Evolutionary conservation across 2,888 invertebrate genomes (phyloP).

Genomic region (Sinopyrophorus schimmeli): DNA sequence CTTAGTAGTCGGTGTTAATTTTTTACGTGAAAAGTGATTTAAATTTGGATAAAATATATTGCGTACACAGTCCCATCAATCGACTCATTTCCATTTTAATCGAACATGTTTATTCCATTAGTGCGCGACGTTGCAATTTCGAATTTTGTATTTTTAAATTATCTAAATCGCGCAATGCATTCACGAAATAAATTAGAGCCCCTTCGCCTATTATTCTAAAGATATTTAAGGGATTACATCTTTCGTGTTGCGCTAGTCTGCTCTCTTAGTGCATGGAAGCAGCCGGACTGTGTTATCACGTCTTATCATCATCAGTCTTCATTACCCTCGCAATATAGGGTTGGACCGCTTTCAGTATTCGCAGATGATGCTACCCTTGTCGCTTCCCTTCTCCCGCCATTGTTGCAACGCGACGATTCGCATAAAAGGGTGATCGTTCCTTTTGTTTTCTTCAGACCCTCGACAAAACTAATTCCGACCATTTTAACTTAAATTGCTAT

Average conservation of each 20-base stretch:
- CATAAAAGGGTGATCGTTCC: conserved; percentile 44
- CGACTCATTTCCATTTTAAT: conserved; percentile 23
- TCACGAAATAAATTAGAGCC: not conserved
- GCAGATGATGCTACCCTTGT: conserved; percentile 45
- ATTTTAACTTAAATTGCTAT: conserved; percentile 45
- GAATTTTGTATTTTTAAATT: conserved; percentile 16
- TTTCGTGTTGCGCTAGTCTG: conserved; percentile 17
- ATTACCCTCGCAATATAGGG: conserved; percentile 51
- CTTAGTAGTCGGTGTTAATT: conserved; percentile 11
- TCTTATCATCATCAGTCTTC: conserved; percentile 53
- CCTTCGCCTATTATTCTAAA: not conserved
- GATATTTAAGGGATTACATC: conserved; percentile 3
- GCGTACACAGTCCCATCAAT: conserved; percentile 11
- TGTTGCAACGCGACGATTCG: conserved; percentile 44
- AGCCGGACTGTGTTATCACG: conserved; percentile 43
- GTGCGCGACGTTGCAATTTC: conserved; percentile 15
- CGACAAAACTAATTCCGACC: conserved; percentile 48
- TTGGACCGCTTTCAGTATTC: conserved; percentile 44
- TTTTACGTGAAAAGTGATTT: conserved; percentile 10
- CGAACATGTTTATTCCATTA: conserved; percentile 28
- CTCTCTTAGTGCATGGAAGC: conserved; percentile 15
- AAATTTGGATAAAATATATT: conserved; percentile 19
- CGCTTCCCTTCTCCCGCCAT: conserved; percentile 33
- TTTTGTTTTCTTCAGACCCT: conserved; percentile 38
- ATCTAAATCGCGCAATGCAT: conserved; percentile 8